These are phyloP conservation scores for Notothenia rossii DNA, from an alignment of 2,113 vertebrate species.

Conservation along the genomic window DNA sequence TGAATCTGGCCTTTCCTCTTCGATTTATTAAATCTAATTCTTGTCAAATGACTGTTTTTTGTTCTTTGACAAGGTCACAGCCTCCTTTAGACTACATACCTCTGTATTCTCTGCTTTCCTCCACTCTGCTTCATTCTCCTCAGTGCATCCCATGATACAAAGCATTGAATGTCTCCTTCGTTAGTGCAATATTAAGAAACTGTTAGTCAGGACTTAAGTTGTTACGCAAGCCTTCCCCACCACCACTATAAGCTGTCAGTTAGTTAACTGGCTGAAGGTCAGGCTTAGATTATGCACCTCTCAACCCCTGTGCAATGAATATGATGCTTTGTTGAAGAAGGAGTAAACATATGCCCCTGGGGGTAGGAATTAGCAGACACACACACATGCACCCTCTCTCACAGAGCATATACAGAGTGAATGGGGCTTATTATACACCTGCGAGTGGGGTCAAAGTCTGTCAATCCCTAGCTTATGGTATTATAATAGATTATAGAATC, in stretches of 20 bases:
- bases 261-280: slow-evolving; percentile 90
- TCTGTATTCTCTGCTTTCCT: slow-evolving; percentile 33
- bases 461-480: slow-evolving; percentile 92
- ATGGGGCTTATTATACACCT: slow-evolving; percentile 94
- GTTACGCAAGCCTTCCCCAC: slow-evolving; percentile 83
- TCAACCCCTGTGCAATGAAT: slow-evolving; percentile 90
- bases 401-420: slow-evolving; percentile 88
- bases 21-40: slow-evolving; percentile 37
- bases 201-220: slow-evolving; percentile 84
- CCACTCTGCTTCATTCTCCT: background rate
- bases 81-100: slow-evolving; percentile 37
- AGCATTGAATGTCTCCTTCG: slow-evolving; percentile 32
- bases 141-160: slow-evolving; percentile 17
- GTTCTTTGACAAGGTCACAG: slow-evolving; percentile 58
- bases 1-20: slow-evolving; percentile 59
- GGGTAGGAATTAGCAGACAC: slow-evolving; percentile 86
- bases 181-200: slow-evolving; percentile 79
- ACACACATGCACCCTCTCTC: slow-evolving; percentile 68
- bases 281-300: slow-evolving; percentile 87
- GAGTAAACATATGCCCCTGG: slow-evolving; percentile 89
- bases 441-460: slow-evolving; percentile 93
- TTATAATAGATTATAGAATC: slow-evolving; percentile 98
- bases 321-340: slow-evolving; percentile 90
- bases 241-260: slow-evolving; percentile 88
- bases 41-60: slow-evolving; percentile 51